Conservation (phyloP, 2,113 vertebrate species). For the Isichthys henryi region DNA sequence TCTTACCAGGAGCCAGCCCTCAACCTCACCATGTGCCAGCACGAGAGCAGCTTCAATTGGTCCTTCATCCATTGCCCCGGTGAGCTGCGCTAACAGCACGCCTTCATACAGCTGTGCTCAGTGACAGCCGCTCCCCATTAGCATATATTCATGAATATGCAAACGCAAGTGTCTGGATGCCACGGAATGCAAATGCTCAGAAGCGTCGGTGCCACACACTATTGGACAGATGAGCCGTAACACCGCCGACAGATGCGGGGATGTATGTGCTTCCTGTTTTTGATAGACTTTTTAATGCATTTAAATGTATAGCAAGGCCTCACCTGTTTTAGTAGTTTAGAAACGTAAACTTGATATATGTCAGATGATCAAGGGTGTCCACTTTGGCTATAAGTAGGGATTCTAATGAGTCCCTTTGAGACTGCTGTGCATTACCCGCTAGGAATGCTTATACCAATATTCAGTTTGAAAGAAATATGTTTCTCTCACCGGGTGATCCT, state of each 20-base stretch:
- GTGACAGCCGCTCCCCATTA: background rate
- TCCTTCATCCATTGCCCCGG: slow-evolving; percentile 95
- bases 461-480: background rate
- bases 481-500: background rate
- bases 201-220: background rate
- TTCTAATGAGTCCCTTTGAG: background rate
- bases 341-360: background rate
- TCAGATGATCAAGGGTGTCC: background rate
- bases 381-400: background rate
- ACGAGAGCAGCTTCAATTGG: slow-evolving; percentile 80
- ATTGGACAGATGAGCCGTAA: background rate
- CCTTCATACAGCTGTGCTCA: background rate
- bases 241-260: background rate
- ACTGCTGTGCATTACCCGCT: background rate
- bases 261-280: background rate
- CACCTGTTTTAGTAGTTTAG: background rate
- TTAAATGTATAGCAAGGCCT: background rate
- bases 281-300: background rate
- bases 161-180: background rate
- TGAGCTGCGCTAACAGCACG: slow-evolving; percentile 38
- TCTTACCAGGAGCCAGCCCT: slow-evolving; percentile 70
- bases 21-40: slow-evolving; percentile 79
- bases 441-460: background rate
- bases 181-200: background rate
- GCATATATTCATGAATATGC: background rate